phyloP scores from a whole-genome alignment of 2,797 vertebrate species.

The Smutsia temminckii region DNA sequence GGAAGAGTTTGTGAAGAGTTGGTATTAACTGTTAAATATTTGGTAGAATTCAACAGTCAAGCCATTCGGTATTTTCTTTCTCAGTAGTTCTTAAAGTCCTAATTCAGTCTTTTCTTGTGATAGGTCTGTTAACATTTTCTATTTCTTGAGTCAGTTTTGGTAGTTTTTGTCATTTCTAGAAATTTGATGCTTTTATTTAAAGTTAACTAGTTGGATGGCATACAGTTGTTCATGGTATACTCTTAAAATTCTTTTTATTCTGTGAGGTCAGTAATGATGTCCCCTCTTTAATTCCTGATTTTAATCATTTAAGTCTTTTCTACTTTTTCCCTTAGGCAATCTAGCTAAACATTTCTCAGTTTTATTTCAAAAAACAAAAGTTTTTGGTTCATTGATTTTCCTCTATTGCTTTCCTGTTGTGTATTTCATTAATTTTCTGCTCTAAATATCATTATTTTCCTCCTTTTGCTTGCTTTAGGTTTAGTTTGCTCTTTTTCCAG shows the following conservation, averaged over 20 bases:
- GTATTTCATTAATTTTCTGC: not conserved
- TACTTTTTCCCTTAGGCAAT: not conserved
- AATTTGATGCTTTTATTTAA: not conserved
- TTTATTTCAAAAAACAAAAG: not conserved
- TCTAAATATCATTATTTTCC: not conserved
- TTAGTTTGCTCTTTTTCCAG: not conserved
- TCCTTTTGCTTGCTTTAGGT: not conserved
- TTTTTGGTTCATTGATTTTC: not conserved
- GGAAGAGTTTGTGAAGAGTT: not conserved
- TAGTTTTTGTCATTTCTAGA: not conserved
- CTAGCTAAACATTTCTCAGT: not conserved
- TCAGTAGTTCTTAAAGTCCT: not conserved
- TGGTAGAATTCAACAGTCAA: not conserved
- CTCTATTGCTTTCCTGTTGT: not conserved
- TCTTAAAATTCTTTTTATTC: not conserved
- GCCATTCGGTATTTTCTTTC: not conserved
- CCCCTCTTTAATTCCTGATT: not conserved
- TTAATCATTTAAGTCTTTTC: not conserved
- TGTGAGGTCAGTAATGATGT: not conserved
- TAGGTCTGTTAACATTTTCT: not conserved
- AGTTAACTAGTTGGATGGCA: not conserved
- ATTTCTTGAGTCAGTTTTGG: not conserved
- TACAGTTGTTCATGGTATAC: not conserved
- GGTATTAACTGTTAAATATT: not conserved
- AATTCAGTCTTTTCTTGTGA: not conserved